A percentile compares a stretch with the other conserved stretches of the same genome.
Conservation (phyloP, 2,113 vertebrate species). For the Grantiella picta region DNA sequence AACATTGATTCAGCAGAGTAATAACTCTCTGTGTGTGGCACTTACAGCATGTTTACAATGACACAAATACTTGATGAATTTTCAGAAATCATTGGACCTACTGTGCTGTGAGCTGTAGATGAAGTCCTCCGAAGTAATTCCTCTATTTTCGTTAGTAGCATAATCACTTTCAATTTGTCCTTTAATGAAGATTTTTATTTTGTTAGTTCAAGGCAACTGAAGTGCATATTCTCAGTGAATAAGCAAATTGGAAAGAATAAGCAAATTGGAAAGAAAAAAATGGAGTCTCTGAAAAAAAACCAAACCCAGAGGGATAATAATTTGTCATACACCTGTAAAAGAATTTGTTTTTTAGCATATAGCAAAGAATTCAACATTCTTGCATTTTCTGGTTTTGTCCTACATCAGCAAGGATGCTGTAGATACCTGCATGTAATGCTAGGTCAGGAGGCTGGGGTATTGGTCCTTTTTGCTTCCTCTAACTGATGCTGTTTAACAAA, state of each 20-base stretch:
- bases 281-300: neutral
- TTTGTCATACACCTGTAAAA: neutral
- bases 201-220: neutral
- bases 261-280: neutral
- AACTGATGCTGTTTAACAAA: neutral
- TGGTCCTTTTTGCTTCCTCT: neutral
- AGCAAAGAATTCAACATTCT: neutral
- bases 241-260: neutral
- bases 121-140: constrained; percentile 33
- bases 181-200: neutral
- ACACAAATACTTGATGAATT: constrained; percentile 11
- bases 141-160: neutral
- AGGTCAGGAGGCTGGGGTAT: neutral
- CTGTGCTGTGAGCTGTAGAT: constrained; percentile 13
- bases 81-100: constrained; percentile 21
- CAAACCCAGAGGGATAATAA: neutral
- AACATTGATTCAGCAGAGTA: constrained; percentile 12
- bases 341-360: neutral
- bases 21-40: neutral
- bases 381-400: neutral
- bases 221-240: neutral
- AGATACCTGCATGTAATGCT: neutral
- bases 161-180: neutral
- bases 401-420: neutral
- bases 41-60: neutral